Conservation (phyloP, 1,140 invertebrate genomes). For the Lepidurus apus region DNA sequence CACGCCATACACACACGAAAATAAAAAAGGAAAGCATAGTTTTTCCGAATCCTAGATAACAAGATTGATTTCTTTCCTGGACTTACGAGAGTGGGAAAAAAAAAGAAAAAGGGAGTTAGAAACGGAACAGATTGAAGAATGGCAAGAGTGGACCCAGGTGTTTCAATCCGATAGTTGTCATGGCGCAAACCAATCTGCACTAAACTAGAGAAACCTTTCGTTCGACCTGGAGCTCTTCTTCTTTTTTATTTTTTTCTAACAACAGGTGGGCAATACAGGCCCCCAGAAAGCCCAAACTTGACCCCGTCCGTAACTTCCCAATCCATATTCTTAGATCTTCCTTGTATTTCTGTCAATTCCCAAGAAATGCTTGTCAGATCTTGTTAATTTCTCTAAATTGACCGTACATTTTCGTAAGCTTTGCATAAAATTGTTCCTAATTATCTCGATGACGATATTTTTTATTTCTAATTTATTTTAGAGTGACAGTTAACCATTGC, state of each 20-base stretch:
- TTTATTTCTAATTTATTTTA: too few species aligned
- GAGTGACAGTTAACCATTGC: too few species aligned
- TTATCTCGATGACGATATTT: too few species aligned
- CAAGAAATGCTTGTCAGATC: too few species aligned
- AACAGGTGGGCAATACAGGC: background rate
- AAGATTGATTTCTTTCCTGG: background rate
- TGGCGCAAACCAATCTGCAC: slow-evolving; percentile 2
- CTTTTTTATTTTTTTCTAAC: background rate
- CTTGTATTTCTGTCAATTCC: too few species aligned
- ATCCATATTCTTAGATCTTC: too few species aligned
- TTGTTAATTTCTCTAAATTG: too few species aligned
- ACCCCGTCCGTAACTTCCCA: background rate
- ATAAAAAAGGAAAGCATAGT: too few species aligned
- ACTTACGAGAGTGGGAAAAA: too few species aligned
- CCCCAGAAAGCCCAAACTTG: background rate
- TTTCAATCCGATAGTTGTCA: slow-evolving; percentile 15
- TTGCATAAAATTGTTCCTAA: too few species aligned
- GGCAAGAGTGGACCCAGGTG: background rate
- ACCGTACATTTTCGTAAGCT: too few species aligned
- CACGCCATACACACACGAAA: background rate
- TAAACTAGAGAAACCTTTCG: background rate
- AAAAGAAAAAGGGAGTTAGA: background rate
- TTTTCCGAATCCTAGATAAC: background rate
- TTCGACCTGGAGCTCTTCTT: too few species aligned
- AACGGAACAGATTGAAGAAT: background rate